These are phyloP conservation scores for Puntigrus tetrazona DNA, from an alignment of 2,113 vertebrate species.

Conservation along the genomic window DNA sequence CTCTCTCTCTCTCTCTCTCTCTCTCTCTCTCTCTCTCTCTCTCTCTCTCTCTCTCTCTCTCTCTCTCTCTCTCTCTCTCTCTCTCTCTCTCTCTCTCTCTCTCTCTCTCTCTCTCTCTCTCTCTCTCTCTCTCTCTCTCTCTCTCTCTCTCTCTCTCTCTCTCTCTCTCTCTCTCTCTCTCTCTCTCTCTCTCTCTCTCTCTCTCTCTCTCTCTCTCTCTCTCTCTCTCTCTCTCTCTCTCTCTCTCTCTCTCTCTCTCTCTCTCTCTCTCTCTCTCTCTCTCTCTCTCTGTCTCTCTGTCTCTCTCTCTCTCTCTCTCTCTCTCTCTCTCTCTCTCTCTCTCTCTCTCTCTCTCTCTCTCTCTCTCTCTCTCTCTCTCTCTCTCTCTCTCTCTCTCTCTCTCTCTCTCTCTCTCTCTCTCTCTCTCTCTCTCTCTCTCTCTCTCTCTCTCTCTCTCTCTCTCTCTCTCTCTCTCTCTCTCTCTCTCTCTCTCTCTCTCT, in stretches of 20 bases:
- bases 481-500: neutral
- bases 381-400: neutral
- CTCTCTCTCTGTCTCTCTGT: neutral
- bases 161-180: neutral
- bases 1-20: neutral
- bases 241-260: neutral
- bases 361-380: neutral
- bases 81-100: neutral
- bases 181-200: neutral
- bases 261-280: neutral
- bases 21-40: neutral
- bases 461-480: neutral
- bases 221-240: neutral
- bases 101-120: neutral
- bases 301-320: neutral
- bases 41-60: neutral
- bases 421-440: neutral
- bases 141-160: neutral
- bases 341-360: neutral
- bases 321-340: neutral
- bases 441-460: neutral
- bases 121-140: neutral
- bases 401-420: neutral
- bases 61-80: neutral
- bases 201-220: neutral